A percentile compares a stretch with the other conserved stretches of the same genome.
phyloP scores from a whole-genome alignment of 2,113 vertebrate species.

The Podocnemis expansa region DNA sequence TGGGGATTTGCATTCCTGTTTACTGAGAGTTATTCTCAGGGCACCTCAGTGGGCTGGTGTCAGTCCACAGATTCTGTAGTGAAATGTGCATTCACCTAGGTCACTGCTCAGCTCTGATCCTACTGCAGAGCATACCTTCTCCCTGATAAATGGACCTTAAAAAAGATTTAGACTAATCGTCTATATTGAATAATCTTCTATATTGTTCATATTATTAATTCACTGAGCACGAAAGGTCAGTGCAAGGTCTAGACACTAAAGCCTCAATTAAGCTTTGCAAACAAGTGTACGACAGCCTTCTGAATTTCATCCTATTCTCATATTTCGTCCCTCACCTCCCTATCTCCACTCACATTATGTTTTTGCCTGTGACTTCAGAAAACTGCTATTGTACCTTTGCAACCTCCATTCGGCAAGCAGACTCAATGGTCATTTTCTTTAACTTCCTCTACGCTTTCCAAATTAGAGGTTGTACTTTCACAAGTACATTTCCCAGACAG shows the following conservation, averaged over 20 bases:
- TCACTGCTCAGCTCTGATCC: slow-evolving; percentile 1
- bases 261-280: slow-evolving; percentile 53
- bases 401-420: slow-evolving; percentile 64
- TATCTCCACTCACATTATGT: slow-evolving; percentile 38
- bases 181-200: background rate
- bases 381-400: slow-evolving; percentile 61
- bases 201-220: background rate
- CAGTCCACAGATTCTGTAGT: background rate
- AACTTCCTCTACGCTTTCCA: slow-evolving; percentile 61
- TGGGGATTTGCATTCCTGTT: background rate
- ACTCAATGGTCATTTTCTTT: slow-evolving; percentile 71
- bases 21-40: background rate
- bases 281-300: slow-evolving; percentile 50
- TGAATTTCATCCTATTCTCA: slow-evolving; percentile 40
- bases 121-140: background rate
- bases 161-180: background rate
- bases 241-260: background rate
- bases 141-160: background rate
- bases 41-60: slow-evolving; percentile 5
- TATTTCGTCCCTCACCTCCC: slow-evolving; percentile 49
- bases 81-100: background rate
- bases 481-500: slow-evolving; percentile 58
- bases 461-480: slow-evolving; percentile 67
- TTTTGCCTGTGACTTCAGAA: slow-evolving; percentile 61
- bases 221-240: background rate